These are phyloP conservation scores for Mercenaria mercenaria DNA, from an alignment of 1,140 invertebrate species.

Conservation along the genomic window DNA sequence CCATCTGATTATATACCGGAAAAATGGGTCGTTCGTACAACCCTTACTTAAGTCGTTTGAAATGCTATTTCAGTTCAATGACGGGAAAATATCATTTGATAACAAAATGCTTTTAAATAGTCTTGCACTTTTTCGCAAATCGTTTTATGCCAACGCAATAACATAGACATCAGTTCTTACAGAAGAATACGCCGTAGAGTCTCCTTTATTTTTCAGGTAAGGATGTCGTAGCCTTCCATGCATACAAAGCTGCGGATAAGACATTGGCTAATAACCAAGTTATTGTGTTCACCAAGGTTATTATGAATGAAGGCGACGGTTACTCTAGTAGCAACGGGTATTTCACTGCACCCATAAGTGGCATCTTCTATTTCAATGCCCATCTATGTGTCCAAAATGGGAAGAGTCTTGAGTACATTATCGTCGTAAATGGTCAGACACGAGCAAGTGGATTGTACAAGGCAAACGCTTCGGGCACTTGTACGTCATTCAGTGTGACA, in stretches of 20 bases:
- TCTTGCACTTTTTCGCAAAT: too few species aligned
- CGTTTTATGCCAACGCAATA: too few species aligned
- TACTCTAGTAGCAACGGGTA: neutral
- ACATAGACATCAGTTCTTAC: too few species aligned
- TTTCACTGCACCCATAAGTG: slow-evolving; percentile 34
- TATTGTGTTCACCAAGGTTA: slow-evolving; percentile 47
- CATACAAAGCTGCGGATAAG: neutral
- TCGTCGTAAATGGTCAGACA: neutral
- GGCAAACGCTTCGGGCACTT: neutral
- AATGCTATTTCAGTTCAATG: too few species aligned
- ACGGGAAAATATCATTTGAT: too few species aligned
- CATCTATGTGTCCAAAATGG: neutral
- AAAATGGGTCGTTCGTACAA: too few species aligned
- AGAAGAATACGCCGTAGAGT: too few species aligned
- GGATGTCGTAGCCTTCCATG: neutral
- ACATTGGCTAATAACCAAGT: slow-evolving; percentile 8
- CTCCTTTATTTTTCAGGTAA: too few species aligned
- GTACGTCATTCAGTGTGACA: slow-evolving; percentile 15
- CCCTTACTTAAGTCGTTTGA: too few species aligned
- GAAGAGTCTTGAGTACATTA: neutral
- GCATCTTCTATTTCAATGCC: neutral
- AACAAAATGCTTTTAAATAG: too few species aligned
- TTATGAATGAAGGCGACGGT: neutral
- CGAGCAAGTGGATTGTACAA: neutral
- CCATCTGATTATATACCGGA: too few species aligned